Conservation (phyloP, 2,888 invertebrate species). For the Leucania comma region DNA sequence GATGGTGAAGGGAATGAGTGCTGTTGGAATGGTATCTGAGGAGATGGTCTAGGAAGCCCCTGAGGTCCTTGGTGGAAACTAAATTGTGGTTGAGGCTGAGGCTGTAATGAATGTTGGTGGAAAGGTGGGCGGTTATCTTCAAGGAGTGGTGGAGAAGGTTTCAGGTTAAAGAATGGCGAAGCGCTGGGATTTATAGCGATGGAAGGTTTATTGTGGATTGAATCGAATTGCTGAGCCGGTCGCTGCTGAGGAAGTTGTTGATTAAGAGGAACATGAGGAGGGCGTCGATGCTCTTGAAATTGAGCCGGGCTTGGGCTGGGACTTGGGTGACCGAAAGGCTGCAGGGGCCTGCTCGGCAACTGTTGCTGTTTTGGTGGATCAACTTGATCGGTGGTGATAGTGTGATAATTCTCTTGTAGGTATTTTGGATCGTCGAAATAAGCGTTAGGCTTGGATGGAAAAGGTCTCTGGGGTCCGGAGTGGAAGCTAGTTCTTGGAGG, state of each 20-base stretch:
- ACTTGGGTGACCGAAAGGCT: constrained; percentile 80
- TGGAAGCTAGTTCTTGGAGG: constrained; percentile 85
- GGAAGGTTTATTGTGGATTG: constrained; percentile 80
- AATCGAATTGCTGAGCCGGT: constrained; percentile 83
- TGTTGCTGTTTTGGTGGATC: constrained; percentile 85
- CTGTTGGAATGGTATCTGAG: constrained; percentile 73
- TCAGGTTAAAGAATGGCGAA: constrained; percentile 85
- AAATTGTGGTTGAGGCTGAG: constrained; percentile 84
- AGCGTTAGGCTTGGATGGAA: constrained; percentile 82
- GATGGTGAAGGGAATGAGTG: constrained; percentile 80
- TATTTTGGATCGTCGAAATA: constrained; percentile 89
- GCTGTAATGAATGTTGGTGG: constrained; percentile 73
- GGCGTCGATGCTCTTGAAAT: constrained; percentile 81
- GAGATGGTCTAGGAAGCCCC: constrained; percentile 77
- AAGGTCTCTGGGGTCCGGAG: constrained; percentile 90
- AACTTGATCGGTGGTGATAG: constrained; percentile 87
- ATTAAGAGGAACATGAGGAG: constrained; percentile 78
- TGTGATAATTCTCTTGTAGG: constrained; percentile 89
- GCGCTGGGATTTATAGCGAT: constrained; percentile 80
- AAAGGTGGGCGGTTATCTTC: constrained; percentile 84
- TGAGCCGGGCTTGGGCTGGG: constrained; percentile 79
- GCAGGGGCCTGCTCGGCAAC: constrained; percentile 79
- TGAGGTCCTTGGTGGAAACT: constrained; percentile 87
- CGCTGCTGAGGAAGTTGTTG: constrained; percentile 89
- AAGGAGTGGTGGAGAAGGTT: constrained; percentile 85